These are phyloP conservation scores for Plebejus melissa DNA, from an alignment of 2,888 invertebrate species.

Conservation along the genomic window DNA sequence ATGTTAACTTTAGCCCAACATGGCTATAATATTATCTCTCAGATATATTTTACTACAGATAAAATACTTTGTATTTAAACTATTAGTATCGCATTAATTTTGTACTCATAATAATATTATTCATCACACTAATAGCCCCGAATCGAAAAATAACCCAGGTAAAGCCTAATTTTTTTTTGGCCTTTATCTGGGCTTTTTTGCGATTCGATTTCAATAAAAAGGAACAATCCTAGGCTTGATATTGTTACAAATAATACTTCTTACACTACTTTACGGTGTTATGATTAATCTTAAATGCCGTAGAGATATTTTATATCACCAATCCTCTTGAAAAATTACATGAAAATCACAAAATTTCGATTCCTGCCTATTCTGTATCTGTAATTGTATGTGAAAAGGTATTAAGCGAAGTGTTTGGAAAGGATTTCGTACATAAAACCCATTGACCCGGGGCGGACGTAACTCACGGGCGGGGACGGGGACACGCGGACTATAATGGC, in stretches of 20 bases:
- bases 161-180: too few species aligned
- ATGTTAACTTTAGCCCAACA: neutral
- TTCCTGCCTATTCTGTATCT: slow-evolving; percentile 24
- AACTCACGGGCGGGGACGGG: slow-evolving; percentile 68
- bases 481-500: slow-evolving; percentile 73
- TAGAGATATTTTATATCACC: too few species aligned
- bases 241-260: too few species aligned
- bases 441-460: slow-evolving; percentile 66
- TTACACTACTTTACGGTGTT: too few species aligned
- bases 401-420: slow-evolving; percentile 41
- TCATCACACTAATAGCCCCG: too few species aligned
- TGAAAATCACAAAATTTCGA: slow-evolving; percentile 1
- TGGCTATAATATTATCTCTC: neutral
- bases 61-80: neutral
- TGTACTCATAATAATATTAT: too few species aligned
- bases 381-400: slow-evolving; percentile 31
- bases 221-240: too few species aligned
- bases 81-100: neutral
- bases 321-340: neutral
- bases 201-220: too few species aligned
- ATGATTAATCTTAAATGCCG: too few species aligned
- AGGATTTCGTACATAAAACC: slow-evolving; percentile 68
- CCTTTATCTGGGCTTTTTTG: too few species aligned
- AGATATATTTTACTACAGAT: neutral
- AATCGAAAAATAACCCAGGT: too few species aligned